Percentiles rank a stretch among this genome's conserved stretches.
phyloP scores from a whole-genome alignment of 2,797 vertebrate species.

The Danio kyathit region DNA sequence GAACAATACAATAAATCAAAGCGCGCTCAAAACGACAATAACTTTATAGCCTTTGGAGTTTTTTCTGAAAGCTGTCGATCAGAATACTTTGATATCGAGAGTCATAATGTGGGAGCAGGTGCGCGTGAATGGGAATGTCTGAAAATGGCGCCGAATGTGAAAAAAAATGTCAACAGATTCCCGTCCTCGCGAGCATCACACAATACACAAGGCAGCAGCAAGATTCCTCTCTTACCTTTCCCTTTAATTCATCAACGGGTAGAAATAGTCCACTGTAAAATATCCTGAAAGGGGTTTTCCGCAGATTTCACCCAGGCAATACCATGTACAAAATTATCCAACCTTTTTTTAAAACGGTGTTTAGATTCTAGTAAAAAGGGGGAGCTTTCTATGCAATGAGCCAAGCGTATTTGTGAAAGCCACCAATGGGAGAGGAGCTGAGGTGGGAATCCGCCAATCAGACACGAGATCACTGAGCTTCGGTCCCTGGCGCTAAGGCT shows the following conservation, averaged over 20 bases:
- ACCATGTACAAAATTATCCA: slow-evolving; percentile 61
- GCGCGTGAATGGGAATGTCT: slow-evolving; percentile 67
- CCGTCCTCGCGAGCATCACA: slow-evolving; percentile 60
- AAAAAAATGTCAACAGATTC: slow-evolving; percentile 72
- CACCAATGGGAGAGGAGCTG: slow-evolving; percentile 69
- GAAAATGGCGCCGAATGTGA: slow-evolving; percentile 81
- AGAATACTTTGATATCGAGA: slow-evolving; percentile 16
- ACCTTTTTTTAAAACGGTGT: slow-evolving; percentile 67
- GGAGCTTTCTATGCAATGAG: slow-evolving; percentile 71
- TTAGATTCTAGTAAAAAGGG: slow-evolving; percentile 65
- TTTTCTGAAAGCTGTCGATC: slow-evolving; percentile 3
- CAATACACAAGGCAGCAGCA: slow-evolving; percentile 54
- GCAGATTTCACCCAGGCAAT: slow-evolving; percentile 52
- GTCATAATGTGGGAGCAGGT: slow-evolving; percentile 57
- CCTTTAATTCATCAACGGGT: slow-evolving; percentile 54
- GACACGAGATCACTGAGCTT: slow-evolving; percentile 47
- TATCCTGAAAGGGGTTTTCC: slow-evolving; percentile 42
- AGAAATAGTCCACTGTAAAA: slow-evolving; percentile 42
- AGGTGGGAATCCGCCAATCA: slow-evolving; percentile 70
- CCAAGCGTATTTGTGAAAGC: slow-evolving; percentile 59
- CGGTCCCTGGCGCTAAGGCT: slow-evolving; percentile 61
- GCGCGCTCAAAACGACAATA: neutral
- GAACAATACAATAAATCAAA: slow-evolving; percentile 21
- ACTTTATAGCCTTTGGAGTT: neutral
- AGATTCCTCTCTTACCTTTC: slow-evolving; percentile 68